Evolutionary conservation across 2,888 invertebrate genomes (phyloP), one percentile per base, ranked within the genome.

Genomic region (Pelosia muscerda): DNA sequence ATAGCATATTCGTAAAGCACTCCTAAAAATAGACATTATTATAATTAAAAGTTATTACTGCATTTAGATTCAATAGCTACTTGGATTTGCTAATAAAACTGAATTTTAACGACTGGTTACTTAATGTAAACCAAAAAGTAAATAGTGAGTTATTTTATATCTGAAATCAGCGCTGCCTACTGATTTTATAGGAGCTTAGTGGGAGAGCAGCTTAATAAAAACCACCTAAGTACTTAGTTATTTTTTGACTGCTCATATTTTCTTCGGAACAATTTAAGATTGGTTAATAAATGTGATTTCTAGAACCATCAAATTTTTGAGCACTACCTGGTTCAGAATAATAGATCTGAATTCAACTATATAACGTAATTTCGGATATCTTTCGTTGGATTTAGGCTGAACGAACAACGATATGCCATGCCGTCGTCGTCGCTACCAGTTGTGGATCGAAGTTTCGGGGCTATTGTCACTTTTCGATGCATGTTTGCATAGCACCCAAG

Each of bases 81-180:
- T 58, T 55, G 67, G 55, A 63, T 79, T 76, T 68, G 66, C 73
- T 60, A 75, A 74, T 79, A 77, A 77, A 79, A 70, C 55, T 25
- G 26, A 15, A 58, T 53, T 63, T 76, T 76, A 68, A 81, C 57
- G 72, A 75, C 71, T 68, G n/a, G 49, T 6, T 42, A 15, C 25
- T 64, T 49, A 70, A 68, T 58, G 57, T 68, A 71, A 75, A 71
- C 73, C 25, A 57, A 65, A 73, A 63, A 65, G 53, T 28, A 49
- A 56, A 64, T 64, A 64, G n/a, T 42, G 22, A 55, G 28, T 42
- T 58, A 34, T 58, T 31, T 53, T 58, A 23, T 26, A 23, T 26
- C 49, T 28, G 5, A 11, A 53, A 22, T 23, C 22, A 66, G 38
- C 54, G 22, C 6, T 19, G 42, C 19, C 25, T 19, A 15, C 28